These are phyloP conservation scores for Dicranocentrus wangi DNA, from an alignment of 2,888 invertebrate genomes.

Conservation along the genomic window DNA sequence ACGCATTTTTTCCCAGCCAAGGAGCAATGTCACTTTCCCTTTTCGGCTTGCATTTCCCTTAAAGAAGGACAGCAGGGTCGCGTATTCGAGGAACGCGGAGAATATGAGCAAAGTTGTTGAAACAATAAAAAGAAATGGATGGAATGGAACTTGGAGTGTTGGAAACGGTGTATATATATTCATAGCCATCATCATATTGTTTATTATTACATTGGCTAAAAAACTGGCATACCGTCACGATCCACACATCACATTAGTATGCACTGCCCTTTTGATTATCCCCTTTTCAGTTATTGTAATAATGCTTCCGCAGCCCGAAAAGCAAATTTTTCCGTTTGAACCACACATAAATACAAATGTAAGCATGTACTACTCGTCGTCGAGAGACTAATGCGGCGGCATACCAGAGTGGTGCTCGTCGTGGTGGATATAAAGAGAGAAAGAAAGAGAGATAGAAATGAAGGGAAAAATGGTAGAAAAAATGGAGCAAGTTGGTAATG, in stretches of 20 bases:
- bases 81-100: constrained; percentile 10
- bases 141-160: constrained; percentile 51
- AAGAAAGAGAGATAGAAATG: not conserved
- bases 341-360: constrained; percentile 10
- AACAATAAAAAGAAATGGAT: constrained; percentile 60
- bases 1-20: too few species aligned
- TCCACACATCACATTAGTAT: not conserved
- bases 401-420: not conserved
- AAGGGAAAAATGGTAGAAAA: constrained; percentile 16
- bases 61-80: not conserved
- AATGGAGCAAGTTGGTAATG: constrained; percentile 31
- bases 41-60: not conserved
- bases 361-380: not conserved
- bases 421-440: constrained; percentile 2
- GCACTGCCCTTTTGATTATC: constrained; percentile 27
- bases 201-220: not conserved
- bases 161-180: constrained; percentile 29
- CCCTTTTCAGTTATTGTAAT: constrained; percentile 16
- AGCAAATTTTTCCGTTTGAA: constrained; percentile 23
- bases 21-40: not conserved
- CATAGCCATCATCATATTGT: constrained; percentile 1
- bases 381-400: constrained; percentile 3
- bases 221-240: constrained; percentile 1
- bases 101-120: constrained; percentile 43
- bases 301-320: too few species aligned